These are phyloP conservation scores for Cryptus armator DNA, from an alignment of 2,888 invertebrate species.

Conservation along the genomic window DNA sequence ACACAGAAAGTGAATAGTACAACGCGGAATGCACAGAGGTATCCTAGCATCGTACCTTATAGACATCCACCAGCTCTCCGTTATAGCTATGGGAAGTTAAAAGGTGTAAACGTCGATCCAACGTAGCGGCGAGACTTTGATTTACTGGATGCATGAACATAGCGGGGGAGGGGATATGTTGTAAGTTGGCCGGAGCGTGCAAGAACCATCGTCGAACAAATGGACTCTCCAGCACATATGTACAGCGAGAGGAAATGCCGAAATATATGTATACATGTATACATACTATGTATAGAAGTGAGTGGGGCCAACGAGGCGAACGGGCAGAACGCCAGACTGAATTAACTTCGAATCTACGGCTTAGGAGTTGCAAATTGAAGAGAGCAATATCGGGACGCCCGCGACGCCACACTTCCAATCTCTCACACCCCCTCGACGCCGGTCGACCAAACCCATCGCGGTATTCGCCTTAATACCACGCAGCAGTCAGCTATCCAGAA, in stretches of 20 bases:
- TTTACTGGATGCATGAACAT: conserved; percentile 43
- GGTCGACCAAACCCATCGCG: conserved; percentile 9
- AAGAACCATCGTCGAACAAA: conserved; percentile 34
- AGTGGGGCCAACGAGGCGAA: conserved; percentile 35
- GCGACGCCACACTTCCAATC: conserved; percentile 57
- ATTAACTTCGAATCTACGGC: conserved; percentile 59
- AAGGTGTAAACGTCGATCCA: conserved; percentile 52
- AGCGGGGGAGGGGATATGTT: background rate
- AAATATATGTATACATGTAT: background rate
- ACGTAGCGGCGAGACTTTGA: conserved; percentile 43
- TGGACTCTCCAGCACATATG: conserved; percentile 21
- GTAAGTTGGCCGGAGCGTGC: conserved; percentile 44
- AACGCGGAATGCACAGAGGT: background rate
- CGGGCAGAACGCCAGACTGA: conserved; percentile 52
- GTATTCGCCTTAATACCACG: conserved; percentile 70
- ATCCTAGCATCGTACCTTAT: conserved; percentile 8
- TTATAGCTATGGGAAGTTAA: background rate
- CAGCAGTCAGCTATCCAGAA: conserved; percentile 72
- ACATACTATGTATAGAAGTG: conserved; percentile 48
- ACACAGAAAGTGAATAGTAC: conserved; percentile 5
- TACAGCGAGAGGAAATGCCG: conserved; percentile 65
- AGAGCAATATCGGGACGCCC: conserved; percentile 74
- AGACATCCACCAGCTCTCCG: background rate
- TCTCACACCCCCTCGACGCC: conserved; percentile 5
- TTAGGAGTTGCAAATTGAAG: conserved; percentile 74